Base-by-base conservation (phyloP, 2,888 invertebrate species). In the Sturmia bella region DNA sequence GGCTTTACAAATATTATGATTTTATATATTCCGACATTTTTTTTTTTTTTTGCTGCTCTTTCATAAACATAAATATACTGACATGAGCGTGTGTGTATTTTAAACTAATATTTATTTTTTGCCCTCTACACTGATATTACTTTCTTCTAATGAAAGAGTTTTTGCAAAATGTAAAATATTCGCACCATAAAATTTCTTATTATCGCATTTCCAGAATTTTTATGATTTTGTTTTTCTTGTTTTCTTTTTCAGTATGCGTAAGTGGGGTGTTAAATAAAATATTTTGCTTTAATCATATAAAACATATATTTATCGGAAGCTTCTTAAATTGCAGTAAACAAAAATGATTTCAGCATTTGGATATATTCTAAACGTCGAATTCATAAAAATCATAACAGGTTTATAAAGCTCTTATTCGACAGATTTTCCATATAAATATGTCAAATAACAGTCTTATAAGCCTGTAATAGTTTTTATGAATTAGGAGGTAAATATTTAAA, bases 81-180 rank as follows among this genome's bases (percentile, higher is more conserved):
- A n/a, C 32, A 3, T 56, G 17, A 11, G 11, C 50, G 21, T 11
- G 21, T 15, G 21, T 24, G 43, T 27, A 0, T 50, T 21, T 50
- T 27, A 64, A 64, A 48, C 13, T 15, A 41, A n/a, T n/a, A n/a
- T n/a, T n/a, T 15, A n/a, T 17, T 27, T 13, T 7, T 17, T 21
- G 13, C 9, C 15, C 11, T 57, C 15, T 27, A 48, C 24, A 1
- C 37, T 39, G n/a, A n/a, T 32, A 37, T 41, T 75, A 50, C 57
- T 64, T 69, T 57, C 39, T 59, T 52, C 59, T 15, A 37, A 69
- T 11, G 32, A 27, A 61, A 64, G 56, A 52, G 54, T 13, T 64
- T 64, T 80, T 57, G 41, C 24, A 64, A 80, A 75, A 80, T 75
- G 50, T 39, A 5, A 37, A 69, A 80, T 75, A 80, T 75, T n/a